A percentile compares a stretch with the other conserved stretches of the same genome.
Evolutionary conservation across 2,888 invertebrate species (phyloP).

Genomic region (Scrobipalpa costella): DNA sequence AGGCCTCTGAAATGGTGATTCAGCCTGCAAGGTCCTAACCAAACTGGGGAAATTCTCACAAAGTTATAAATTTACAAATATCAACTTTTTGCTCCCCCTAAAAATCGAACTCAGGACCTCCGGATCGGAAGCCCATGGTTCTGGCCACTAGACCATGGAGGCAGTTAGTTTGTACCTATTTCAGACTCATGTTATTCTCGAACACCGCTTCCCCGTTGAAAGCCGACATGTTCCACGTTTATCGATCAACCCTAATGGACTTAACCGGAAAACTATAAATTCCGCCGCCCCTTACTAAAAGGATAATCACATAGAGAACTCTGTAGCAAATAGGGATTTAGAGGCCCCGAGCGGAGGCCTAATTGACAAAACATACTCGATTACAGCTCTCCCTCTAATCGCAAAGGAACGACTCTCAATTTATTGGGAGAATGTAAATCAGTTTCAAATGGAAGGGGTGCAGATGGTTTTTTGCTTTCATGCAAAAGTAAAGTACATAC

Average conservation of each 20-base stretch:
- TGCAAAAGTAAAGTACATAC: no score
- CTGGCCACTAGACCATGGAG: no score
- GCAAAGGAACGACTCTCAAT: conserved; percentile 6
- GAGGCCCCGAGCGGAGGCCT: conserved; percentile 60
- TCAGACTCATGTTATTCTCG: background rate
- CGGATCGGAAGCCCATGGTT: no score
- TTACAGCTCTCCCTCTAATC: conserved; percentile 40
- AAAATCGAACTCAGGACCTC: no score
- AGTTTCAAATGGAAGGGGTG: background rate
- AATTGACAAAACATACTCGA: conserved; percentile 73
- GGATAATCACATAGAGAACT: conserved; percentile 71
- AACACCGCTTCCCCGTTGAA: conserved; percentile 3
- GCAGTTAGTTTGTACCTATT: background rate
- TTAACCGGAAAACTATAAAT: conserved; percentile 73
- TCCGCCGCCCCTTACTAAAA: conserved; percentile 65
- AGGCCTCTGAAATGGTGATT: no score
- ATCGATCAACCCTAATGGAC: conserved; percentile 63
- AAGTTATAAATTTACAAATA: no score
- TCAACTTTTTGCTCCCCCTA: no score
- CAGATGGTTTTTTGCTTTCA: background rate
- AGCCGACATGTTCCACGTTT: conserved; percentile 15
- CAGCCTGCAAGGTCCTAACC: no score
- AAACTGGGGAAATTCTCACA: no score
- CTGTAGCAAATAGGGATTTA: conserved; percentile 69
- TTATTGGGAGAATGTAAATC: background rate